These are phyloP conservation scores for Crocidura indochinensis DNA, from an alignment of 2,797 vertebrate genomes.

Conservation along the genomic window DNA sequence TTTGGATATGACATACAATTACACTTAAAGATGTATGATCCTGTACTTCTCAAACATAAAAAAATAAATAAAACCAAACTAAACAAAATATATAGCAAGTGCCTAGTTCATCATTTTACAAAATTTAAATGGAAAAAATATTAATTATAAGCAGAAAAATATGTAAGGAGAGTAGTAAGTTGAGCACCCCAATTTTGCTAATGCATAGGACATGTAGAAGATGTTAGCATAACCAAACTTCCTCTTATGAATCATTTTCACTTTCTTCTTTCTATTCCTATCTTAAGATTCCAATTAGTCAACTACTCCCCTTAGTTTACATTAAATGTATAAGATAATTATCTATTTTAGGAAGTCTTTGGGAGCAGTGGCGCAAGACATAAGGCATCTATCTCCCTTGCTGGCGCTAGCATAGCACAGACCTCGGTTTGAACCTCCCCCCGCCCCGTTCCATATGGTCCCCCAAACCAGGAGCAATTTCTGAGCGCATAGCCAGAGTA, in stretches of 20 bases:
- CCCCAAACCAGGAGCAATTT: no score
- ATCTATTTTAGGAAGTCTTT: neutral
- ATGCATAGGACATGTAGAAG: neutral
- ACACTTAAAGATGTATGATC: no score
- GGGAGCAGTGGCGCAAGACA: no score
- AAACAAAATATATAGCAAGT: neutral
- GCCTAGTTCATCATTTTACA: neutral
- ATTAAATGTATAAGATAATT: neutral
- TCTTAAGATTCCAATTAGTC: neutral
- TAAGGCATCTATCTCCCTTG: no score
- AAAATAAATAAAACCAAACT: no score
- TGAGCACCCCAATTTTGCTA: neutral
- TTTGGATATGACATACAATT: no score
- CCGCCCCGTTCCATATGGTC: no score
- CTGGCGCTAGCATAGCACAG: no score
- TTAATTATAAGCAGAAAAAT: neutral
- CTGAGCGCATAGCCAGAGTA: no score
- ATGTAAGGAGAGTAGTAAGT: neutral
- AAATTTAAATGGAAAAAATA: neutral
- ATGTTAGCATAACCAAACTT: neutral
- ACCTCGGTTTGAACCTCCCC: no score
- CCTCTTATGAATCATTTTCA: neutral
- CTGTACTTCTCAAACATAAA: no score
- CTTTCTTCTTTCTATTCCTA: neutral
- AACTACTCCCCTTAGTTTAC: neutral